A percentile compares a stretch with the other conserved stretches of the same genome.
Evolutionary conservation across 2,113 vertebrate species (phyloP).

Genomic region (Brevimyrus niger): DNA sequence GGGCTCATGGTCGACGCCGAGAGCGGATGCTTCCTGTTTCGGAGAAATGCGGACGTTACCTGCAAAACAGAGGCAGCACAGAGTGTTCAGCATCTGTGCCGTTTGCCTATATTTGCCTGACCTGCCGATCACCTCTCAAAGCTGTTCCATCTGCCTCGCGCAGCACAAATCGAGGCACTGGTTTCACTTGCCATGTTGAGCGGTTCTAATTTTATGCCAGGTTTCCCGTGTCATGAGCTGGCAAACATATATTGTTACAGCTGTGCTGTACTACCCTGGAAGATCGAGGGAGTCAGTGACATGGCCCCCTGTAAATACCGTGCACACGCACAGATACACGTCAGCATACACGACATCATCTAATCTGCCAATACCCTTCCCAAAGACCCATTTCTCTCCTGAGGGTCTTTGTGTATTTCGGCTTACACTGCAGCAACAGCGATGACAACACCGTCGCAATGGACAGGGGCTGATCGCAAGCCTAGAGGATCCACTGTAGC

Average conservation of each 20-base stretch:
- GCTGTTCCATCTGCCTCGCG: background rate
- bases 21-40: constrained; percentile 53
- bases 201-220: constrained; percentile 19
- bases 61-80: constrained; percentile 50
- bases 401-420: background rate
- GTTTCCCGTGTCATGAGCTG: constrained; percentile 6
- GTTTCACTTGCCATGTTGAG: constrained; percentile 10
- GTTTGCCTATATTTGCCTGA: background rate
- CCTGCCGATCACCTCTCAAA: background rate
- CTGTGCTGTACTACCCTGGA: background rate
- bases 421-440: background rate
- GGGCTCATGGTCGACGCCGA: constrained; percentile 76
- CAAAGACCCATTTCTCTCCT: background rate
- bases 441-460: background rate
- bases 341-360: background rate
- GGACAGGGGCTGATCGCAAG: background rate
- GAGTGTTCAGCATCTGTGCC: background rate
- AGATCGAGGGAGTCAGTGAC: background rate
- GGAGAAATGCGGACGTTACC: constrained; percentile 63
- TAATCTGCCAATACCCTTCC: background rate
- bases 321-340: background rate
- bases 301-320: background rate
- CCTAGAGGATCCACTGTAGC: background rate
- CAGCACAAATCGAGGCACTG: background rate
- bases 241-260: constrained; percentile 8